Evolutionary conservation across 1,140 invertebrate species (phyloP), one percentile per base, ranked within the genome.

Genomic region (Drosophila repletoides): DNA sequence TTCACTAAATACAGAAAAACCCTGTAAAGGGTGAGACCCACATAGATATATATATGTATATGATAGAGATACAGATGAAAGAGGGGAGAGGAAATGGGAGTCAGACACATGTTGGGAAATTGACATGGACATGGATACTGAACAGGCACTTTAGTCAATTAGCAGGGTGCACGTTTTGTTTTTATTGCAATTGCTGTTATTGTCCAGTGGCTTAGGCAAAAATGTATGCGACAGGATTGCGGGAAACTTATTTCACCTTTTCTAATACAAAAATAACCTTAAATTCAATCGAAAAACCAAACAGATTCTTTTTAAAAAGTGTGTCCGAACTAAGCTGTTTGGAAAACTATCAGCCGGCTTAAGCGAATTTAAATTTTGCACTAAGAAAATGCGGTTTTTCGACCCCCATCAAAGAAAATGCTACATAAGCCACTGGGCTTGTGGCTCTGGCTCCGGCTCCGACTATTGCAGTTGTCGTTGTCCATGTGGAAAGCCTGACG

Each of bases 141-240:
- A 55, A 53, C 51, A 56, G 70, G 73, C 73, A 83, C 79, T 84
- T 84, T 71, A 84, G 65, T 83, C 79, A 84, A 83, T 83, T 84
- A 83, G 79, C 71, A 45, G 70, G 83, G 56, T 65, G 77, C 66
- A 83, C 77, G 63, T 77, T 77, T 61, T 68, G 45, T 41, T 74
- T 67, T 60, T 49, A 41, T 66, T 59, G 55, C 43, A 19, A 10
- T 26, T 34, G 29, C 33, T 43, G 28, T 51, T 48, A 5, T 22
- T 21, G 9, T 5, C n/a, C n/a, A n/a, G n/a, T n/a, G n/a, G n/a
- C n/a, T n/a, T n/a, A n/a, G n/a, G n/a, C n/a, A n/a, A n/a, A n/a
- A n/a, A n/a, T n/a, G n/a, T n/a, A n/a, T n/a, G n/a, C n/a, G n/a
- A n/a, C n/a, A n/a, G n/a, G n/a, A n/a, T n/a, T n/a, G n/a, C n/a